Evolutionary conservation across 2,888 invertebrate genomes (phyloP).

Genomic region (Tetragonula carbonaria): DNA sequence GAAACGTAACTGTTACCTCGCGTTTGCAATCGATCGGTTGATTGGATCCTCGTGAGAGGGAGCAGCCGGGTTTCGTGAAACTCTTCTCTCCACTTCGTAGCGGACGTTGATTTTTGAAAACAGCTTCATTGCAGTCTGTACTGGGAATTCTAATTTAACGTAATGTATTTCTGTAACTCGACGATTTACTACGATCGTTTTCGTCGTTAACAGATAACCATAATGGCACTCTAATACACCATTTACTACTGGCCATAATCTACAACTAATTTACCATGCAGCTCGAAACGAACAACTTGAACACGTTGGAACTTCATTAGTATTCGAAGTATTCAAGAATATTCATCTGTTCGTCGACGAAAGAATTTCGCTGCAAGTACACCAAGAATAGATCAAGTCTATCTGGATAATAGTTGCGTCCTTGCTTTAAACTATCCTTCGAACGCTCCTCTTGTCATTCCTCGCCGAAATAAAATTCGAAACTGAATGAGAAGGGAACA

Average conservation of each 20-base stretch:
- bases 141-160: constrained; percentile 5
- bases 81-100: background rate
- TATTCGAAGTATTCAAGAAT: background rate
- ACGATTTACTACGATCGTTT: background rate
- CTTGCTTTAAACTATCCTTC: background rate
- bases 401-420: background rate
- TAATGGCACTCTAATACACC: background rate
- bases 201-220: background rate
- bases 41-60: background rate
- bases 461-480: background rate
- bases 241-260: too few relatives aligned
- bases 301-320: background rate
- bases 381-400: background rate
- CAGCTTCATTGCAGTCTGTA: background rate
- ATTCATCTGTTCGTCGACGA: background rate
- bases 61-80: background rate
- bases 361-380: background rate
- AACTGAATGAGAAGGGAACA: background rate
- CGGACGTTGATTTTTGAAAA: background rate
- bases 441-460: background rate
- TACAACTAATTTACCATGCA: background rate
- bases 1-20: background rate
- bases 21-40: too few relatives aligned
- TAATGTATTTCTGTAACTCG: background rate
- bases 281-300: background rate